Percentiles rank a stretch among this genome's conserved stretches.
These are phyloP conservation scores for Reticulitermes lucifugus DNA, from an alignment of 2,888 invertebrate genomes.

Conservation along the genomic window DNA sequence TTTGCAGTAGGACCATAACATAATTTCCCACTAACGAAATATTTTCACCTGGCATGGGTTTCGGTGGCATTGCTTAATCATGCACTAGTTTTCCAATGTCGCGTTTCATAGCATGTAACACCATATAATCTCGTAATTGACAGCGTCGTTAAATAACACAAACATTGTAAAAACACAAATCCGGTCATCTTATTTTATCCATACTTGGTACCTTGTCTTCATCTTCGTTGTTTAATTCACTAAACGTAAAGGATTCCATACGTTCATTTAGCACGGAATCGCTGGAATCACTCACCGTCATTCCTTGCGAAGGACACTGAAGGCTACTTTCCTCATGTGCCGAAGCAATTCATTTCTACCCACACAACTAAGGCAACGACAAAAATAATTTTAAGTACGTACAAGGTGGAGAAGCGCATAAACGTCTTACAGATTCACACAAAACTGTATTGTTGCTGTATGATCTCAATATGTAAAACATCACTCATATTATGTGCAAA, in stretches of 20 bases:
- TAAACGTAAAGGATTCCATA: slow-evolving; percentile 59
- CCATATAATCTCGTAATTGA: too few species aligned
- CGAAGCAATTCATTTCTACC: slow-evolving; percentile 47
- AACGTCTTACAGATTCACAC: background rate
- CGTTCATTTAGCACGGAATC: slow-evolving; percentile 57
- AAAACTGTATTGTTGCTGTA: slow-evolving; percentile 60
- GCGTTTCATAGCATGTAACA: background rate
- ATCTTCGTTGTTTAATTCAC: slow-evolving; percentile 58
- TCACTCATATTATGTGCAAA: slow-evolving; percentile 52
- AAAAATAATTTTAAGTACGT: background rate
- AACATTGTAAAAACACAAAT: background rate
- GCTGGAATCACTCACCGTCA: slow-evolving; percentile 7
- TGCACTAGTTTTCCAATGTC: too few species aligned
- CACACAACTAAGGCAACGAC: slow-evolving; percentile 44
- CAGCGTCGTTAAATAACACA: too few species aligned
- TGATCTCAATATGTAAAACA: slow-evolving; percentile 59
- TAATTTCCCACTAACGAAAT: too few species aligned
- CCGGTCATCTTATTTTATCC: background rate
- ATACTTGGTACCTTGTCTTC: slow-evolving; percentile 31
- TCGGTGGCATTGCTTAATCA: too few species aligned
- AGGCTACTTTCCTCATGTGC: slow-evolving; percentile 49
- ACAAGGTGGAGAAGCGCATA: background rate
- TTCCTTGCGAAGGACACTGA: slow-evolving; percentile 5
- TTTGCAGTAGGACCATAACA: too few species aligned
- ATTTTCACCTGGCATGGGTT: background rate